phyloP scores from a whole-genome alignment of 2,113 vertebrate genomes.

The Fulica atra region DNA sequence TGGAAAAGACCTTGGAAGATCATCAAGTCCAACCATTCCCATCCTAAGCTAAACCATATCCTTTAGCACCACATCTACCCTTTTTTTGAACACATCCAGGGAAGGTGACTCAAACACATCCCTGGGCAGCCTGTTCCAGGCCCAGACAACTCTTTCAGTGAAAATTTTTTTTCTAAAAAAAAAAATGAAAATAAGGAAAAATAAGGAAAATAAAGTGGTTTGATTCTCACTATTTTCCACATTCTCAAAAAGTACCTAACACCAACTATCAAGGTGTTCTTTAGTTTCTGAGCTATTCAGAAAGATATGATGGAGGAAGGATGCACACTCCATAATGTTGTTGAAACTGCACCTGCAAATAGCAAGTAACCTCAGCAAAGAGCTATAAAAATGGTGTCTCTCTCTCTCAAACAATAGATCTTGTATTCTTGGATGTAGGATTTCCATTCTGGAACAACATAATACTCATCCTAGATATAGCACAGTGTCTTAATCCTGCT shows the following conservation, averaged over 20 bases:
- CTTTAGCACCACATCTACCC: no score
- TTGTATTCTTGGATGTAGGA: background rate
- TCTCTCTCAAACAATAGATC: background rate
- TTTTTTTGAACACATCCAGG: no score
- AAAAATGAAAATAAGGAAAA: no score
- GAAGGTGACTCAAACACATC: no score
- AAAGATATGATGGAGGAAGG: background rate
- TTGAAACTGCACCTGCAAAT: background rate
- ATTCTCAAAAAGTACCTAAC: background rate
- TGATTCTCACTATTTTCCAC: background rate
- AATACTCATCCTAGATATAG: background rate
- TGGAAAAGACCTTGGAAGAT: no score
- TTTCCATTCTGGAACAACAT: background rate
- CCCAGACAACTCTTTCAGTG: no score
- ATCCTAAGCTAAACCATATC: no score
- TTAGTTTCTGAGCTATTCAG: background rate
- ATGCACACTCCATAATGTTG: fast-evolving
- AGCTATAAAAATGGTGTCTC: background rate
- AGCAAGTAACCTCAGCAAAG: background rate
- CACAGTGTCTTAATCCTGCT: background rate
- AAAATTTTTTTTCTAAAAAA: no score
- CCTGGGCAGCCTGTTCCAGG: no score
- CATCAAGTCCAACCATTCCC: no score
- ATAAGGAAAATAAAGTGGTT: background rate
- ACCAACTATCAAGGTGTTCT: background rate